Evolutionary conservation across 2,113 vertebrate species (phyloP).

Genomic region (Coturnix japonica): DNA sequence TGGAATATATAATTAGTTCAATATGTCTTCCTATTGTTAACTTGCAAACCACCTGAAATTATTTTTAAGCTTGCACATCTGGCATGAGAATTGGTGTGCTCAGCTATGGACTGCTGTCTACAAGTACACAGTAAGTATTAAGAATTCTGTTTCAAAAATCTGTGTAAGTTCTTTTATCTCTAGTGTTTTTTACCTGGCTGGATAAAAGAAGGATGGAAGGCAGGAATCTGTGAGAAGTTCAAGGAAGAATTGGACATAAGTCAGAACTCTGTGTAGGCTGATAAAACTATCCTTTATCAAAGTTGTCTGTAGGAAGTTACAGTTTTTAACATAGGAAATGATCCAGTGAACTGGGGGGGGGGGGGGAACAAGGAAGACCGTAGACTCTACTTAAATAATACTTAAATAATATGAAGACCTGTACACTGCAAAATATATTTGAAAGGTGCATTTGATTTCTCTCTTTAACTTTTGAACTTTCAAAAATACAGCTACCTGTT

Average conservation of each 20-base stretch:
- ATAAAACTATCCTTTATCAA: background rate
- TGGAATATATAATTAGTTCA: background rate
- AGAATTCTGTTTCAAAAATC: background rate
- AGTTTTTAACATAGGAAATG: background rate
- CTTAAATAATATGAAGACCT: background rate
- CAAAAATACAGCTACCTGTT: background rate
- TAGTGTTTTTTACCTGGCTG: background rate
- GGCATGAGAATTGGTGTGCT: background rate
- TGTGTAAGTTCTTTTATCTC: background rate
- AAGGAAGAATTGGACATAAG: background rate
- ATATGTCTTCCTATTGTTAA: background rate
- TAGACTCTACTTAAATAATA: background rate
- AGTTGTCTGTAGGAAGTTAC: background rate
- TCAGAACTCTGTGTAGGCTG: background rate
- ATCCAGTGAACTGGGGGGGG: background rate
- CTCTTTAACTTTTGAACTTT: background rate
- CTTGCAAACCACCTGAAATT: background rate
- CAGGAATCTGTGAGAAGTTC: background rate
- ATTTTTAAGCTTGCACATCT: background rate
- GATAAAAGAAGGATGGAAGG: background rate
- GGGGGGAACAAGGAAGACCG: background rate
- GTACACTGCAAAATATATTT: background rate
- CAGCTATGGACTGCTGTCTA: background rate
- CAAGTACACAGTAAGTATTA: background rate
- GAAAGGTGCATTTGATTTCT: background rate